Conservation (phyloP, 2,113 vertebrate genomes). For the Scomber scombrus region DNA sequence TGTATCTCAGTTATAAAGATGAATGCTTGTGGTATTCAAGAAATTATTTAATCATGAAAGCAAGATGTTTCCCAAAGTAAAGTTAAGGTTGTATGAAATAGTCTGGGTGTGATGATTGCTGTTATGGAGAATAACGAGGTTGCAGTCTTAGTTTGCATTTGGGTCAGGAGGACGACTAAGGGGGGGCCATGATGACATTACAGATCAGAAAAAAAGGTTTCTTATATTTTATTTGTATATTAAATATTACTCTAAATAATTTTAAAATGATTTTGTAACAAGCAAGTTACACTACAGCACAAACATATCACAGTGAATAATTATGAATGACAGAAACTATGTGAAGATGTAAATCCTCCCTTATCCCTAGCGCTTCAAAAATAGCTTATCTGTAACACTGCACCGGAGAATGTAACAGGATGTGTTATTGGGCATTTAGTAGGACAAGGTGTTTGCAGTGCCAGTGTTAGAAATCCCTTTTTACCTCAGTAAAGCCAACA, state of each 20-base stretch:
- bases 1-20: constrained; percentile 12
- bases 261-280: background rate
- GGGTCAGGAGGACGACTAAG: background rate
- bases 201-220: background rate
- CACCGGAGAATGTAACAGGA: constrained; percentile 34
- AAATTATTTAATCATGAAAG: constrained; percentile 18
- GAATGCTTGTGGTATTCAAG: constrained; percentile 8
- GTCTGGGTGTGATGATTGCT: background rate
- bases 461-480: constrained; percentile 51
- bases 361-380: background rate
- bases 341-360: constrained; percentile 27
- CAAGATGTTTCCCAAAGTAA: background rate
- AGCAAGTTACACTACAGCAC: background rate
- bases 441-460: constrained; percentile 44
- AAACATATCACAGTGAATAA: background rate
- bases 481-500: constrained; percentile 57
- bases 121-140: background rate
- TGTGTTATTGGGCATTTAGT: constrained; percentile 61
- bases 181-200: background rate
- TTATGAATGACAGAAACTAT: constrained; percentile 18
- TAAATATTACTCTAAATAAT: background rate
- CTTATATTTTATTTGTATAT: background rate
- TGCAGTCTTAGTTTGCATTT: background rate
- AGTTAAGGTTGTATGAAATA: background rate
- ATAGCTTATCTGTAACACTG: constrained; percentile 16